A percentile compares a stretch with the other conserved stretches of the same genome.
Evolutionary conservation across 2,797 vertebrate genomes (phyloP).

Genomic region (Tragelaphus eurycerus): DNA sequence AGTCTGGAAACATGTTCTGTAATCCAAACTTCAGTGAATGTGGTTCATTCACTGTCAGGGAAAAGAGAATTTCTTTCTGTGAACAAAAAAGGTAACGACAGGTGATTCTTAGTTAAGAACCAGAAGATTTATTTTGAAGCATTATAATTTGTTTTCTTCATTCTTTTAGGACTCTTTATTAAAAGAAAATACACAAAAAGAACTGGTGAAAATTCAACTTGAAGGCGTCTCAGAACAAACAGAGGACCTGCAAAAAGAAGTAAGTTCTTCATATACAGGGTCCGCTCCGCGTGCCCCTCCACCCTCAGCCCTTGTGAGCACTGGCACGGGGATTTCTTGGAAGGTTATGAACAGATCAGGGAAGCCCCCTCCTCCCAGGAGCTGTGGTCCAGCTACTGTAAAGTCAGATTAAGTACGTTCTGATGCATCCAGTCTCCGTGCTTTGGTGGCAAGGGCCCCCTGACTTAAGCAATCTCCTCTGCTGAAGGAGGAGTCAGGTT

Average conservation of each 20-base stretch:
- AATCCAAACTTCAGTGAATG: neutral
- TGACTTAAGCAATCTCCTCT: neutral
- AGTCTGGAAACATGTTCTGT: neutral
- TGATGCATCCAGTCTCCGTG: neutral
- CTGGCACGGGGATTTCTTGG: rapidly evolving
- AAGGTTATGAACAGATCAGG: neutral
- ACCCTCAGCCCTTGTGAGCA: neutral
- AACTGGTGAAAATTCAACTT: constrained; percentile 77
- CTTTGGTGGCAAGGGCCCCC: neutral
- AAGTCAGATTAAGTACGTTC: neutral
- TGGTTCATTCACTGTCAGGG: neutral
- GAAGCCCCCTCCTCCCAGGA: neutral
- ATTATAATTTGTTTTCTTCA: neutral
- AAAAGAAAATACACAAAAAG: constrained; percentile 74
- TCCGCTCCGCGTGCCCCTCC: rapidly evolving
- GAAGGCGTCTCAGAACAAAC: constrained; percentile 79
- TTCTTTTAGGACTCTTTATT: constrained; percentile 72
- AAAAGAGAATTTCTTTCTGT: neutral
- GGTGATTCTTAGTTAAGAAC: neutral
- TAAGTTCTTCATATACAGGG: constrained; percentile 58
- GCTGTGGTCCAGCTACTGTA: neutral
- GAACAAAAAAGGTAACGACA: neutral
- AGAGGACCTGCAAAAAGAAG: constrained; percentile 83
- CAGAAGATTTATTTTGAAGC: neutral
- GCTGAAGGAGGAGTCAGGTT: neutral